phyloP scores from a whole-genome alignment of 2,797 vertebrate genomes.

The Sebastiscus tertius region DNA sequence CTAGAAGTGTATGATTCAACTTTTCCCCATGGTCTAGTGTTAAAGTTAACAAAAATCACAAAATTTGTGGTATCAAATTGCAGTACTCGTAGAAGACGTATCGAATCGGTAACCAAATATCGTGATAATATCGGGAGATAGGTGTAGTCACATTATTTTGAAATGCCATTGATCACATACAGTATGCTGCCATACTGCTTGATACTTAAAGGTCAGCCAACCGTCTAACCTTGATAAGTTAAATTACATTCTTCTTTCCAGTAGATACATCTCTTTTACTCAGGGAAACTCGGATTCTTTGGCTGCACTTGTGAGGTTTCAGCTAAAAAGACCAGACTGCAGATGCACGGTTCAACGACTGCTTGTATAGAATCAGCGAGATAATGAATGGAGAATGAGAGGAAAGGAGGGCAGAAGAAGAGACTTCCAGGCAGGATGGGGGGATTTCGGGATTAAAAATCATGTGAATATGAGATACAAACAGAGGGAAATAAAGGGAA shows the following conservation, averaged over 20 bases:
- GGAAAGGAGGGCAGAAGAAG: neutral
- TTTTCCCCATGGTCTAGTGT: fast-evolving
- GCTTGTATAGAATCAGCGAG: neutral
- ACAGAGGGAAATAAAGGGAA: neutral
- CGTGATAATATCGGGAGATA: too few species aligned
- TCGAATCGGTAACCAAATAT: too few species aligned
- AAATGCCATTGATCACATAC: neutral
- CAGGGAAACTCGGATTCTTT: neutral
- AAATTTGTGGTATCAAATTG: too few species aligned
- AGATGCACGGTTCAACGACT: constrained; percentile 3
- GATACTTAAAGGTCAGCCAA: neutral
- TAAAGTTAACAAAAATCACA: fast-evolving
- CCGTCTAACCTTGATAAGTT: neutral
- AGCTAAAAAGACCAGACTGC: neutral
- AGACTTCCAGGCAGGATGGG: neutral
- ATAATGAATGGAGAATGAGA: constrained; percentile 22
- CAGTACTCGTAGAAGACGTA: too few species aligned
- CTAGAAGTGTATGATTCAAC: too few species aligned
- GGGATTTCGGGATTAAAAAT: constrained; percentile 4
- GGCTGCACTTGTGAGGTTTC: neutral
- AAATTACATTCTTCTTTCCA: neutral
- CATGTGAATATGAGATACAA: neutral
- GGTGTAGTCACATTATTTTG: neutral
- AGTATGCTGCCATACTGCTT: neutral
- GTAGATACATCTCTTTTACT: neutral